Evolutionary conservation across 2,888 invertebrate species (phyloP).

Genomic region (Clistopyga incitator): DNA sequence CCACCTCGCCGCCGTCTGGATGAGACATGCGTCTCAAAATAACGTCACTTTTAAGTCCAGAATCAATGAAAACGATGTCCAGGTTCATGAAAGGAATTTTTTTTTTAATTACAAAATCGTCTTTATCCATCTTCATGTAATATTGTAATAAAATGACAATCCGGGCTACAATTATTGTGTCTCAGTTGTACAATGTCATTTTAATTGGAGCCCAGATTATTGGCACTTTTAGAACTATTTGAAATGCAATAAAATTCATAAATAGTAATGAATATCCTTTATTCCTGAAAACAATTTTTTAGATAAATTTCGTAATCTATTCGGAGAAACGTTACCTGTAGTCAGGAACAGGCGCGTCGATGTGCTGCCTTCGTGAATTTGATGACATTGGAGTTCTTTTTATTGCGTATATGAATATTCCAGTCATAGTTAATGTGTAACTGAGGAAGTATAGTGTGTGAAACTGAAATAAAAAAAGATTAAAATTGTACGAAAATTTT

Average conservation of each 20-base stretch:
- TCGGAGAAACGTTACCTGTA: conserved; percentile 77
- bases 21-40: conserved; percentile 82
- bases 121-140: neutral
- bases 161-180: neutral
- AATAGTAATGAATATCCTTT: neutral
- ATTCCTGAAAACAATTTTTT: no score
- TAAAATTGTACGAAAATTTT: no score
- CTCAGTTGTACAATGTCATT: conserved; percentile 20
- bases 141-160: neutral
- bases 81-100: conserved; percentile 17
- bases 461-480: conserved; percentile 87
- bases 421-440: conserved; percentile 91
- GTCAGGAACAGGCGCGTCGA: conserved; percentile 81
- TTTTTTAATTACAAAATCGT: neutral
- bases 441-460: conserved; percentile 93
- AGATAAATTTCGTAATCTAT: neutral
- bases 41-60: conserved; percentile 75
- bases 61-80: conserved; percentile 30
- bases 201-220: conserved; percentile 8
- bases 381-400: conserved; percentile 86
- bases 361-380: conserved; percentile 79
- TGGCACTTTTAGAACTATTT: neutral
- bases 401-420: conserved; percentile 89
- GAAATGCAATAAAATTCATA: neutral
- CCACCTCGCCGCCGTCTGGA: conserved; percentile 80